Base-by-base conservation (phyloP, 1,140 invertebrate genomes). In the Zaprionus gabonicus region DNA sequence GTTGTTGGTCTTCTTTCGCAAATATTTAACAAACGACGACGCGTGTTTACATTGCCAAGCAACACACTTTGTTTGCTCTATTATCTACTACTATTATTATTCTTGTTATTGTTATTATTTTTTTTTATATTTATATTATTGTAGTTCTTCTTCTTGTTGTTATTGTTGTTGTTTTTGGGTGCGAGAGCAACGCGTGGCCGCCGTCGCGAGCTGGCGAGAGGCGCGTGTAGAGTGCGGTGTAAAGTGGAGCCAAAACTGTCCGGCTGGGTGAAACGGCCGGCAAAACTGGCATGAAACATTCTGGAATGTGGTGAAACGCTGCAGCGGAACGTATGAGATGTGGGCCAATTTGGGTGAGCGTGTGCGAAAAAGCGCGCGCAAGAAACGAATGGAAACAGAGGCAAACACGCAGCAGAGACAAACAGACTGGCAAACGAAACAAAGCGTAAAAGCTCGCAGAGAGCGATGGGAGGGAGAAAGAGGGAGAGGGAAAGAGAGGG, bases 181-280 rank as follows among this genome's bases (percentile, higher is more conserved):
- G 68, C 60, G 60, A 53, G 46, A 46, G 73, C 51, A 71, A 71
- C 68, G 69, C 69, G 74, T 67, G 60, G 68, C 68, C 69, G 38
- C 63, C 60, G 70, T 51, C 55, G 59, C 65, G 36, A 67, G 57
- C 70, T 60, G 63, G 63, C 74, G 71, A 66, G 56, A 71, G 67
- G 69, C 73, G 46, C 46, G 46, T 25, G 46, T 51, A 17, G 60
- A 76, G 68, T 76, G 73, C 73, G 68, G 73, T 58, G 56, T 65
- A 65, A 46, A 71, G 67, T 75, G 67, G 67, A 76, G 41, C 63
- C 46, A 59, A 46, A 44, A 72, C 60, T 76, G 73, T 10, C 68
- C 68, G 58, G 53, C 68, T 59, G 68, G 15, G 20, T 17, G 58
- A 60, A 63, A 76, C 68, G 44, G 38, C 15, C 56, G 72, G 72